Conservation (phyloP, 2,797 vertebrate species). For the Cossypha heuglini region DNA sequence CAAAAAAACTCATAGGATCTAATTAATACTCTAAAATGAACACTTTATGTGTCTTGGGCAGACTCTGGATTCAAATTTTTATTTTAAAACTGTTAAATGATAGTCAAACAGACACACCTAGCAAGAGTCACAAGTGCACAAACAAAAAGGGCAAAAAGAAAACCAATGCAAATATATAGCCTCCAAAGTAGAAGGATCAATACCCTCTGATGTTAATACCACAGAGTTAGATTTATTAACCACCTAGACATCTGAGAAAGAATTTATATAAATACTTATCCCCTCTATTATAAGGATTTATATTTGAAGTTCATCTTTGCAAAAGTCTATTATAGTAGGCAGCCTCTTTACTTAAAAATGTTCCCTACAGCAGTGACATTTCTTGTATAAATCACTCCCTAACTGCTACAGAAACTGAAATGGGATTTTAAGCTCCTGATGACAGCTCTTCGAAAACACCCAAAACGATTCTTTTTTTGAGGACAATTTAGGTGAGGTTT, state of each 20-base stretch:
- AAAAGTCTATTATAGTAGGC: neutral
- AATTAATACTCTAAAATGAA: constrained; percentile 10
- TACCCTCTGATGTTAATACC: neutral
- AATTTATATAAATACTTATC: constrained; percentile 28
- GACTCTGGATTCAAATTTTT: neutral
- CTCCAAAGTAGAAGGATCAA: neutral
- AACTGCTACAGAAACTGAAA: neutral
- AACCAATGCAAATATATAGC: neutral
- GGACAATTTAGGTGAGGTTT: neutral
- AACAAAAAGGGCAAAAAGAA: neutral
- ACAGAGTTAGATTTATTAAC: constrained; percentile 26
- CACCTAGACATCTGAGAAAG: neutral
- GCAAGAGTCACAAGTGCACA: neutral
- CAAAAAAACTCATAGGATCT: neutral
- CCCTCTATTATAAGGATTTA: constrained; percentile 10
- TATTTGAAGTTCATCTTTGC: constrained; percentile 12
- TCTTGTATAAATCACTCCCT: neutral
- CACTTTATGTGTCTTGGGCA: neutral
- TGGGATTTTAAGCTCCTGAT: neutral
- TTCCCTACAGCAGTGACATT: neutral
- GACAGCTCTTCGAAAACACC: neutral
- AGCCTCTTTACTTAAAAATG: neutral
- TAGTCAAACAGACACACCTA: neutral
- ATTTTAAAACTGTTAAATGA: neutral
- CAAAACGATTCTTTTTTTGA: neutral